Evolutionary conservation across 1,140 invertebrate genomes (phyloP), one percentile per base, ranked within the genome.

Genomic region (Homarus americanus): DNA sequence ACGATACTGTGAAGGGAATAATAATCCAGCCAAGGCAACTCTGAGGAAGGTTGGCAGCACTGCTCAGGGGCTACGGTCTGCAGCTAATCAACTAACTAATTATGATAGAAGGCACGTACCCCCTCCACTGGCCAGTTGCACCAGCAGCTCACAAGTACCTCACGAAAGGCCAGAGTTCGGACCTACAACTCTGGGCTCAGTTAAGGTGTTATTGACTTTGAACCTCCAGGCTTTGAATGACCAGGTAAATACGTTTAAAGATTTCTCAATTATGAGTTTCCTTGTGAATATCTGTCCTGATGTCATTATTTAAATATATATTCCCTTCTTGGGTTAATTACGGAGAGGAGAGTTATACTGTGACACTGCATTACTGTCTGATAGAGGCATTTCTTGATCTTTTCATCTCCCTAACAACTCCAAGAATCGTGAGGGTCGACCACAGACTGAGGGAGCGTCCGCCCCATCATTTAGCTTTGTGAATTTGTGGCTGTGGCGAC

Each of bases 31-130:
- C 53, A 82, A 49, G 41, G 49, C 38, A 34, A 24, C 40, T 28
- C 41, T 24, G 76, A 82, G 78, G 63, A 58, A 12, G 38, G 40
- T 53, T 89, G 87, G 87, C 87, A 82, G 66, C 66, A 49, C 87
- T 89, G 82, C 41, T 49, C 34, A 75, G 83, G 69, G 86, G 53
- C 78, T 82, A 69, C 53, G 40, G 86, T 58, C 86, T 83, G 69
- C 69, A 90, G 87, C 79, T 90, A 90, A 83, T 90, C 79, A 83
- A 83, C 40, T 90, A 90, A 83, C 87, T 90, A 90, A 89, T 89
- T 89, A 89, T 89, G 87, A 89, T 82, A 89, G 87, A 89, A 89
- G 87, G 87, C 79, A 80, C 86, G 86, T 80, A 82, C 49, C 72
- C 84, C 78, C 85, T 69, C 58, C 36, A 76, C 84, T 87, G 84